Conservation (phyloP, 2,113 vertebrate genomes). For the Echinops telfairi region DNA sequence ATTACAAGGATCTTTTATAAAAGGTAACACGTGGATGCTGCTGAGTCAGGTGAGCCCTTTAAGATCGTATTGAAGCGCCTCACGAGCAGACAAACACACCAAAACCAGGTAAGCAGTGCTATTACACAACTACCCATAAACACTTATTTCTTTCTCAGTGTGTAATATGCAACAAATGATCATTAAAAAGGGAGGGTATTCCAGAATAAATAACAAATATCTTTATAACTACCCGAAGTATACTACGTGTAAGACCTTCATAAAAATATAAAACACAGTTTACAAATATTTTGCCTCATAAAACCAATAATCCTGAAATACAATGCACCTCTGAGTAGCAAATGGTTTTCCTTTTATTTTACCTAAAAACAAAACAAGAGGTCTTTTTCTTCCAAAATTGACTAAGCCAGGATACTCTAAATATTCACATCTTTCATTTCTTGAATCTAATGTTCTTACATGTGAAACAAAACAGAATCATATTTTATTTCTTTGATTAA, state of each 20-base stretch:
- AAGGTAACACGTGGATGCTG: conserved; percentile 5
- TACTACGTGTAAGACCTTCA: not conserved
- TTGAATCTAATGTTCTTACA: conserved; percentile 48
- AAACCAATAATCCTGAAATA: conserved; percentile 39
- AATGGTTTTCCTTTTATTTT: conserved; percentile 28
- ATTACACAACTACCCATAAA: conserved; percentile 32
- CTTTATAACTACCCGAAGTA: not conserved
- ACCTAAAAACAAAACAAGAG: conserved; percentile 12
- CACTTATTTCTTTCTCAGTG: conserved; percentile 27
- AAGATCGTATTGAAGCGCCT: not conserved
- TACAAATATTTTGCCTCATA: conserved; percentile 46
- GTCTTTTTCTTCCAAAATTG: conserved; percentile 5
- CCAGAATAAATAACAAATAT: conserved; percentile 9
- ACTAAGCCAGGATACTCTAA: conserved; percentile 28
- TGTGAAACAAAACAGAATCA: not conserved
- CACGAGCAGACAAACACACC: not conserved
- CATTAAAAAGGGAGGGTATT: not conserved
- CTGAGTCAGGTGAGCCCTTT: not conserved
- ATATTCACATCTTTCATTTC: conserved; percentile 25
- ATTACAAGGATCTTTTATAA: not conserved
- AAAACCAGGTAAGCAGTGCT: not conserved
- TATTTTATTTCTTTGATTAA: conserved; percentile 50
- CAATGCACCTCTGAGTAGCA: conserved; percentile 2
- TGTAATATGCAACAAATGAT: not conserved
- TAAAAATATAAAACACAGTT: conserved; percentile 43